Percentiles rank a stretch among this genome's conserved stretches.
These are phyloP conservation scores for Philopotamus ludificatus DNA, from an alignment of 1,140 invertebrate genomes.

Conservation along the genomic window DNA sequence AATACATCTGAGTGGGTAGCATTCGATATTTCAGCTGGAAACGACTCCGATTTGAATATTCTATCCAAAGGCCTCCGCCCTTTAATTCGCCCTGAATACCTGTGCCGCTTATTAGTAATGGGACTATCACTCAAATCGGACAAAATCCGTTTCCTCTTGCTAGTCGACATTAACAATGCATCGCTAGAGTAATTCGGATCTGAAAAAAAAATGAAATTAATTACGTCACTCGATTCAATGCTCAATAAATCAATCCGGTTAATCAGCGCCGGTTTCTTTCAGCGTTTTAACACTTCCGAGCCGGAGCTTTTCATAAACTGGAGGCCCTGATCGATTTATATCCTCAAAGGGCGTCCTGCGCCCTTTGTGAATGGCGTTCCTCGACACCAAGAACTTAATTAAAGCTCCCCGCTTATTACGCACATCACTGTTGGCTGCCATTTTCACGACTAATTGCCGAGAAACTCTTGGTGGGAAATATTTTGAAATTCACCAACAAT, in stretches of 20 bases:
- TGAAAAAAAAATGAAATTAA: too few relatives aligned
- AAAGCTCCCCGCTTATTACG: too few relatives aligned
- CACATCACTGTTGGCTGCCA: too few relatives aligned
- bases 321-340: background rate
- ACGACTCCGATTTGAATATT: slow-evolving; percentile 21
- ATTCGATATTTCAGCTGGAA: slow-evolving; percentile 26
- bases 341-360: background rate
- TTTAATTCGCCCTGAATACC: slow-evolving; percentile 49
- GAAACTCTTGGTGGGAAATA: too few relatives aligned
- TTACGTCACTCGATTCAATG: too few relatives aligned
- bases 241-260: too few relatives aligned
- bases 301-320: background rate
- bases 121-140: slow-evolving; percentile 47
- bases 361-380: background rate
- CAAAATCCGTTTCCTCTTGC: slow-evolving; percentile 50
- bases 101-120: slow-evolving; percentile 50
- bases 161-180: slow-evolving; percentile 42
- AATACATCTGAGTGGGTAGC: slow-evolving; percentile 19
- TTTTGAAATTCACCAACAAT: too few relatives aligned
- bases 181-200: background rate
- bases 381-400: too few relatives aligned
- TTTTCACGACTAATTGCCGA: too few relatives aligned
- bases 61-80: slow-evolving; percentile 49
- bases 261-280: too few relatives aligned
- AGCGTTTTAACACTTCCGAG: too few relatives aligned